Conservation (phyloP, 2,113 vertebrate genomes). For the Lepisosteus osseus region DNA sequence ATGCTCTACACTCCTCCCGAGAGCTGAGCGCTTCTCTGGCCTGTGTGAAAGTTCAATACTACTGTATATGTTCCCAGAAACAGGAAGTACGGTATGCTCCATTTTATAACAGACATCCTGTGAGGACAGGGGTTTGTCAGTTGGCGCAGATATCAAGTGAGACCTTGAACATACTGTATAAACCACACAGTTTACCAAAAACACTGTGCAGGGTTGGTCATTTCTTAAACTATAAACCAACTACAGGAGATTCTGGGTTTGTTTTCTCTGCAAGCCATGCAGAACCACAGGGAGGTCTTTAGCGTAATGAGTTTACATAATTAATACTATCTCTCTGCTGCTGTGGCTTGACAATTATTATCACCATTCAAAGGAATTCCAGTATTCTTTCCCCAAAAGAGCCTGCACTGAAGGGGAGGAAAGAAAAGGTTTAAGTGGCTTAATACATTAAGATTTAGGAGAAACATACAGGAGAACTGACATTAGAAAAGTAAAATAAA, state of each 20-base stretch:
- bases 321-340: slow-evolving; percentile 9
- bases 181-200: neutral
- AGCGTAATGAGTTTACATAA: slow-evolving; percentile 14
- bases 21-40: neutral
- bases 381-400: too few relatives aligned
- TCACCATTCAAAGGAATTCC: too few relatives aligned
- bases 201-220: neutral
- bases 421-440: too few relatives aligned
- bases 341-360: too few relatives aligned
- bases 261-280: slow-evolving; percentile 6
- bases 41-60: neutral
- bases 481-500: too few relatives aligned
- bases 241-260: neutral
- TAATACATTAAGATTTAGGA: too few relatives aligned
- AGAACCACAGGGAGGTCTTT: neutral
- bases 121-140: neutral
- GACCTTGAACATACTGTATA: too few relatives aligned
- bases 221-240: neutral
- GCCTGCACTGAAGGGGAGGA: too few relatives aligned
- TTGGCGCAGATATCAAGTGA: neutral
- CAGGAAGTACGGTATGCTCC: neutral
- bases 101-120: neutral
- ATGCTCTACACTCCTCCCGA: neutral
- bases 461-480: too few relatives aligned
- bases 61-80: neutral